Conservation (phyloP, 2,113 vertebrate species). For the Melozone crissalis region DNA sequence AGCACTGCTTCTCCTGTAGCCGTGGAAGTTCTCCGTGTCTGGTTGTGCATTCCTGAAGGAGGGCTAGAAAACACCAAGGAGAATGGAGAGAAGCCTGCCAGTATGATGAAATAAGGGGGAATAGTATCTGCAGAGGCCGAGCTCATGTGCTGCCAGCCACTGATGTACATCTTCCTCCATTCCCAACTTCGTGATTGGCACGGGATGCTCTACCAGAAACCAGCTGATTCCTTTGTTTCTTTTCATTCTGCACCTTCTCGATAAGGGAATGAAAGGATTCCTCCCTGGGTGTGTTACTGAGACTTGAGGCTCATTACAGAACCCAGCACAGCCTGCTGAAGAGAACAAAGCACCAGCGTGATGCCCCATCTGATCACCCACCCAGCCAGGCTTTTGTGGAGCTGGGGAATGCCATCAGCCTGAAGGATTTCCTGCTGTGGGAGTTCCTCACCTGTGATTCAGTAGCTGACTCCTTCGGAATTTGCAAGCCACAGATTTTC, state of each 20-base stretch:
- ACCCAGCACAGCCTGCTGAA: background rate
- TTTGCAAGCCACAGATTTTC: slow-evolving; percentile 49
- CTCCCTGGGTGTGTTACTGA: slow-evolving; percentile 67
- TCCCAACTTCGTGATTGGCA: background rate
- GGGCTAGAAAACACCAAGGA: background rate
- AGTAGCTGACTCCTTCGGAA: slow-evolving; percentile 34
- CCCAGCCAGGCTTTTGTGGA: background rate
- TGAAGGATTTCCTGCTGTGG: background rate
- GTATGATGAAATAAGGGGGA: background rate
- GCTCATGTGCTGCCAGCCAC: background rate
- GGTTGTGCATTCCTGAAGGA: background rate
- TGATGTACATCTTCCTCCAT: background rate
- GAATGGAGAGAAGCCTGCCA: rapidly evolving
- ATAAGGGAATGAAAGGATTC: slow-evolving; percentile 76
- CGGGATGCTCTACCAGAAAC: background rate
- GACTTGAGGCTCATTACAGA: slow-evolving; percentile 75
- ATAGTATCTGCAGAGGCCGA: background rate
- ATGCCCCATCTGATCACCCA: slow-evolving; percentile 14
- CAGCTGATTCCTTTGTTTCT: slow-evolving; percentile 39
- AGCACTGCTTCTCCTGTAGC: background rate
- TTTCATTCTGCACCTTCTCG: slow-evolving; percentile 44
- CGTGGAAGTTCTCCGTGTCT: rapidly evolving
- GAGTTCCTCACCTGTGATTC: background rate
- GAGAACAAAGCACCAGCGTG: background rate
- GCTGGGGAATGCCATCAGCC: background rate